Base-by-base conservation (phyloP, 2,113 vertebrate species). In the Larimichthys polyactis region DNA sequence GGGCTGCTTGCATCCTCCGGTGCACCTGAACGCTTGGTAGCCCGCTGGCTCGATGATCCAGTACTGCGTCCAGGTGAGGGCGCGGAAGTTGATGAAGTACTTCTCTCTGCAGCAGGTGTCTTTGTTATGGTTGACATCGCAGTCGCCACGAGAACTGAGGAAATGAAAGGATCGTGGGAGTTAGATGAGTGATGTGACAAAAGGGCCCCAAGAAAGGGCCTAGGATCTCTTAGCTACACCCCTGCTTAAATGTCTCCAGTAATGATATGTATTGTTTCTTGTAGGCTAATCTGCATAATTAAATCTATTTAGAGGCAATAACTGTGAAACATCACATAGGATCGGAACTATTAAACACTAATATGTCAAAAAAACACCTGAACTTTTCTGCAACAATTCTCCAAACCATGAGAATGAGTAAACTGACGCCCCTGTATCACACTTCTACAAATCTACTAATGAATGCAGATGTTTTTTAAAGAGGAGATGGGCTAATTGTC, bases 31-130 rank as follows among this genome's bases (percentile, higher is more conserved):
- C 52, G 96, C 96, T 87, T 96, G 96, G 90, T 96, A 97, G 0
- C 96, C 96, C 0, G 96, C 95, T 0, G 96, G 96, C 85, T 96
- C 95, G 0, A 97, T 96, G 91, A 97, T 95, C 97, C 97, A 97
- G 91, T 96, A 95, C 94, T 95, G 96, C 0, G 96, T 94, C 97
- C 96, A 97, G 17, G 95, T 89, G 44, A 96, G 95, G 20, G 97
- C 93, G 0, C 95, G 95, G 94, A 97, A 97, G 85, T 95, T 95
- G 70, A 97, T 60, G 11, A 96, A 97, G 92, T 96, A 89, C 27
- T 97, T 90, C 27, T 96, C 94, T 29, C 96, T 82, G 90, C 97
- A 97, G 93, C 97, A 97, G 66, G 84, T 78, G 70, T 91, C 93
- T 73, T 92, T 72, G 32, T 8, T 84, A 0, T 16, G 78, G 64